Conservation (phyloP, 2,113 vertebrate genomes). For the Tauraco erythrolophus region DNA sequence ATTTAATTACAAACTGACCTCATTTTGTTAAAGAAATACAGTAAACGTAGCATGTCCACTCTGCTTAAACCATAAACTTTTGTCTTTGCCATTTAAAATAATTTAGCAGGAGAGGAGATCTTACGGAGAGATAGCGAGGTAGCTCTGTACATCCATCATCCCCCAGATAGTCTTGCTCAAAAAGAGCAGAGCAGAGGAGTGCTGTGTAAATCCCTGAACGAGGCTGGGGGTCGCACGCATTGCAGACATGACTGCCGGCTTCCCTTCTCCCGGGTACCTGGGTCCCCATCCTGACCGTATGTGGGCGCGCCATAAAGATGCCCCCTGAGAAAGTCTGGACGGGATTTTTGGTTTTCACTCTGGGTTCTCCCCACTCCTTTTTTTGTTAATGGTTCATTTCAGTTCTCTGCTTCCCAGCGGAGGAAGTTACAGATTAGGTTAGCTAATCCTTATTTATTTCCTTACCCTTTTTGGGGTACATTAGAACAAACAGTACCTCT, state of each 20-base stretch:
- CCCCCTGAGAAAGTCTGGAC: not conserved
- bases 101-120: not conserved
- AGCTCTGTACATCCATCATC: not conserved
- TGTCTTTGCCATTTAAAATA: not conserved
- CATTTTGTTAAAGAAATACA: not conserved
- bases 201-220: not conserved
- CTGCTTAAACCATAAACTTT: conserved; percentile 1
- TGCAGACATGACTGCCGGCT: accelerated
- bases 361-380: not conserved
- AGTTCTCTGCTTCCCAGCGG: not conserved
- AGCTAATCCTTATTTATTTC: not conserved
- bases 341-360: not conserved
- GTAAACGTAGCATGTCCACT: not conserved
- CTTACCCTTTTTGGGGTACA: not conserved
- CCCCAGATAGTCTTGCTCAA: not conserved
- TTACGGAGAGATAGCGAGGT: not conserved
- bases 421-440: not conserved
- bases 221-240: not conserved
- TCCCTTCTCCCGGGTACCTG: not conserved
- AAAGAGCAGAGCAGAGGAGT: not conserved
- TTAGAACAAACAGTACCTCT: not conserved
- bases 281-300: not conserved
- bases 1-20: conserved; percentile 2
- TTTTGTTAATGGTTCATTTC: not conserved
- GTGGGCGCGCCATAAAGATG: not conserved